Conservation (phyloP, 1,140 invertebrate species). For the Dendrolimus kikuchii region DNA sequence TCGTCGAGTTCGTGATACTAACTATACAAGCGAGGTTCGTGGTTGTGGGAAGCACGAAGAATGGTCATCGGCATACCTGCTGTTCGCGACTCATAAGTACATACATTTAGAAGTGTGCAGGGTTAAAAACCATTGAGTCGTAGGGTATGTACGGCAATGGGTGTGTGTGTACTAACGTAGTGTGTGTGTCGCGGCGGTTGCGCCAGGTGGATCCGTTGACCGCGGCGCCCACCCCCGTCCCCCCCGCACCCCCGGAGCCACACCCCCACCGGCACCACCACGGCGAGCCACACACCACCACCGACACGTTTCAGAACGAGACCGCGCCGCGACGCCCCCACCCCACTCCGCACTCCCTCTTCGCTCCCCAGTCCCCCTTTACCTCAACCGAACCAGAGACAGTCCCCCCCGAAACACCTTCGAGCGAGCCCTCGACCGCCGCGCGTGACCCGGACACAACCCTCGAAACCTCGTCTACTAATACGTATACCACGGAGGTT, state of each 20-base stretch:
- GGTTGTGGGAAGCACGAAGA: no score
- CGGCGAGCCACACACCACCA: constrained; percentile 52
- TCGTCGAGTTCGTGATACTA: no score
- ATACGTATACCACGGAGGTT: constrained; percentile 67
- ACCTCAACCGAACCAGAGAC: constrained; percentile 5
- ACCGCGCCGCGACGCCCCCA: constrained; percentile 29
- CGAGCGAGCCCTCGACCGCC: constrained; percentile 20
- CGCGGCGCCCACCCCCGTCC: constrained; percentile 18
- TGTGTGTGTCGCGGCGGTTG: constrained; percentile 52
- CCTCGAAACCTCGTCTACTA: constrained; percentile 53
- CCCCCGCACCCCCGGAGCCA: constrained; percentile 13
- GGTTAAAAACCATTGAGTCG: not conserved
- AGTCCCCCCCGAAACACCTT: constrained; percentile 12
- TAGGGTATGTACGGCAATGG: constrained; percentile 10
- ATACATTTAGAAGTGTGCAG: not conserved
- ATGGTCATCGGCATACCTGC: no score
- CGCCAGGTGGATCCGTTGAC: constrained; percentile 46
- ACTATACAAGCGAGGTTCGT: no score
- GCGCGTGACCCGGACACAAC: constrained; percentile 41
- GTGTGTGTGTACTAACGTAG: constrained; percentile 59
- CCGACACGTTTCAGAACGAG: constrained; percentile 60
- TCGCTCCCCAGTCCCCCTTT: constrained; percentile 5
- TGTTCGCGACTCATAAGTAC: no score
- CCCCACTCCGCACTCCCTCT: constrained; percentile 8
- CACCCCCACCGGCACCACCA: constrained; percentile 23